Base-by-base conservation (phyloP, 2,888 invertebrate species). In the Pandemis heparana region DNA sequence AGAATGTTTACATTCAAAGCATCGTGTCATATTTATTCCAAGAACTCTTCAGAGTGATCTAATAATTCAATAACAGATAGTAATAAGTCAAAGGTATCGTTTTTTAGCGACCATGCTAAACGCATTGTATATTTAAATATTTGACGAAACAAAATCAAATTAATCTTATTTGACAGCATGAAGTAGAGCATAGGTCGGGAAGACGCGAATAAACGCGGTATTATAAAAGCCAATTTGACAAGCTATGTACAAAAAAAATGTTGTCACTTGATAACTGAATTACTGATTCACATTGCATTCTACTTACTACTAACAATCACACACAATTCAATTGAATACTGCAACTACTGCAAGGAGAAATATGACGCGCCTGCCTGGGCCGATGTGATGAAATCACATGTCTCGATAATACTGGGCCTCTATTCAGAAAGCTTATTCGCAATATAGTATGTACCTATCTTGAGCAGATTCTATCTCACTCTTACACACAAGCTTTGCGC, bases 21-120 rank as follows among this genome's bases (percentile, higher is more conserved):
- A 70, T 65, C 61, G 70, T 74, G 65, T 70, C 69, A 74, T 64
- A 70, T 64, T 60, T 74, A 74, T 51, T 60, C 53, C 32, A 56
- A 66, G 18, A 64, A 18, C 38, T 56, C 23, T 53, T 53, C 10
- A 16, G 10, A 56, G 23, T 18, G 39, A 60, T 38, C 64, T 65
- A 65, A 65, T 48, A 43, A 39, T 59, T 32, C 10, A 14, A 56
- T 65, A 59, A 41, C 32, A 16, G 38, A 38, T 7, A 14, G 6
- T 2, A 1, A 18, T 0, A 16, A 16, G 18, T 7, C 8, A 53
- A 53, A 18, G 18, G 18, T 48, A 51, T 7, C 16, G n/a, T 51
- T 51, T 51, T 51, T 51, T 51, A n/a, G 5, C 43, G 43, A 43
- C 51, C 51, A 6, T n/a, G 51, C 8, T 43, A 43, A 12, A 43